Base-by-base conservation (phyloP, 2,113 vertebrate species). In the Salvelinus alpinus region DNA sequence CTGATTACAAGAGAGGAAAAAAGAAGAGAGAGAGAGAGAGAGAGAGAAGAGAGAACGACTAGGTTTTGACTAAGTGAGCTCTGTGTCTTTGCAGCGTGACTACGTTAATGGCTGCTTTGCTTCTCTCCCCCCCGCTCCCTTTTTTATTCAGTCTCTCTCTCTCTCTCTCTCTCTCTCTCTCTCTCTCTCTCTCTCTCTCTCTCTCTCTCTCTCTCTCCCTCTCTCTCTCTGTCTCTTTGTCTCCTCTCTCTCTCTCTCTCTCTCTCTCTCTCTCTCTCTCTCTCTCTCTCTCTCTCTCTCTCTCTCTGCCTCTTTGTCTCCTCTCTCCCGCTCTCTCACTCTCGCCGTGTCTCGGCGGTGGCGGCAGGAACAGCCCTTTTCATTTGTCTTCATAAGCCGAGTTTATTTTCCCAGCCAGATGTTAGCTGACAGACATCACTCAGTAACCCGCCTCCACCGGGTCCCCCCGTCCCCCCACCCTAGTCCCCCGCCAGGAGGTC, bases 361-460 rank as follows among this genome's bases (percentile, higher is more conserved):
- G 7, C n/a, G n/a, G 59, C 59, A 24, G 59, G 59, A 57, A 57
- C 18, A 57, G 54, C 92, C 89, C 91, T 90, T 87, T 94, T 94
- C 95, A 95, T 96, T 95, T 94, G 94, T 96, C 96, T 96, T 91
- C 94, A 96, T 96, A 92, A 95, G 94, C 94, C 94, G 96, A 95
- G 95, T 97, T 96, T 96, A 95, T 95, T 95, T 27, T 92, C 93
- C 92, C 91, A 93, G 94, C 95, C 95, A 96, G 95, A 96, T 96
- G 96, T 95, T 93, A 93, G 94, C 94, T 95, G 96, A 96, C 95
- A 96, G 94, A 91, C 94, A 95, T 97, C 95, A 96, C 94, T 97
- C 95, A 96, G 89, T 87, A 83, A 80, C 82, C 90, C 89, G 88
- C 90, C 92, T 92, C 89, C 90, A 16, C 91, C 89, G 90, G 25